Percentiles rank a stretch among this genome's conserved stretches.
Conservation (phyloP, 2,888 invertebrate species). For the Dryobota labecula region DNA sequence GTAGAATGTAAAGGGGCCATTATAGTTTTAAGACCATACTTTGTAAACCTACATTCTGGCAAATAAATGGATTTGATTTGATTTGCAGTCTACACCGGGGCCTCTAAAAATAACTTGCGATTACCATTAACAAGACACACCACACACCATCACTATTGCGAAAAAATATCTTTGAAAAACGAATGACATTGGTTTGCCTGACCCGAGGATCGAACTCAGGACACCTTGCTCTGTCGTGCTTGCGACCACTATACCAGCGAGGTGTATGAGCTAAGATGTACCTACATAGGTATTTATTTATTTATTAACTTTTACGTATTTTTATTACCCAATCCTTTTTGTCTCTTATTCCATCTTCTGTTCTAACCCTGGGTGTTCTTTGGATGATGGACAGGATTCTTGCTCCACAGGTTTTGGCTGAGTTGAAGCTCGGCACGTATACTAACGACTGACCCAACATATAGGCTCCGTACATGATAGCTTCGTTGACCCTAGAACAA, state of each 20-base stretch:
- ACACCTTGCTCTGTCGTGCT: neutral
- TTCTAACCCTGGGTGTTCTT: conserved; percentile 80
- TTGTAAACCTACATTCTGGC: too few relatives aligned
- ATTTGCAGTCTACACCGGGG: too few relatives aligned
- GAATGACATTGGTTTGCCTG: neutral
- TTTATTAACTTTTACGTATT: neutral
- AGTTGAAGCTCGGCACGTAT: conserved; percentile 94
- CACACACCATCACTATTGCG: neutral
- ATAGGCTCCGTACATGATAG: conserved; percentile 94
- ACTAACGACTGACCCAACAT: conserved; percentile 94
- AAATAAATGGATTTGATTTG: too few relatives aligned
- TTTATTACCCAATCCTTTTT: conserved; percentile 80
- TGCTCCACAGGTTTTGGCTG: conserved; percentile 90
- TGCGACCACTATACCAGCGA: neutral
- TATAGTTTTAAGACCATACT: too few relatives aligned
- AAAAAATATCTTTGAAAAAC: neutral
- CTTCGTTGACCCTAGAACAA: conserved; percentile 92
- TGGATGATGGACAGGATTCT: conserved; percentile 81
- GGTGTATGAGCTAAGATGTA: neutral
- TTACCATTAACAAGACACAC: neutral
- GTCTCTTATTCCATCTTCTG: conserved; percentile 79
- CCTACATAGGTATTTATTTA: neutral
- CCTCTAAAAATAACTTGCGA: too few relatives aligned
- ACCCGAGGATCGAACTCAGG: neutral
- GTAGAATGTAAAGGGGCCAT: too few relatives aligned